A percentile compares a stretch with the other conserved stretches of the same genome.
phyloP scores from a whole-genome alignment of 2,797 vertebrate species.

The Thaleichthys pacificus region DNA sequence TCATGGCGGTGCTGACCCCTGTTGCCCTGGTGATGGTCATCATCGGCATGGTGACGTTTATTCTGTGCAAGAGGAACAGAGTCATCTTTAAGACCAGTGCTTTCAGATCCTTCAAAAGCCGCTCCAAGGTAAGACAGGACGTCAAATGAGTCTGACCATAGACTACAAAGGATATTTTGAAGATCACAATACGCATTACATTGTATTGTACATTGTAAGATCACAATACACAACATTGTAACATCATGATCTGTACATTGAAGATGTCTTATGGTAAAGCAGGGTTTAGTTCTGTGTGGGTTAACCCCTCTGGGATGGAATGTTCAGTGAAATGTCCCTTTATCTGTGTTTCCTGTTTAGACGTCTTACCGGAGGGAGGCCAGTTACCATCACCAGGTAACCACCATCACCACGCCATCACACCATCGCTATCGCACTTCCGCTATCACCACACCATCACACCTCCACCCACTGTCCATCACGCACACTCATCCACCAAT shows the following conservation, averaged over 20 bases:
- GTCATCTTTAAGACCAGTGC: slow-evolving; percentile 93
- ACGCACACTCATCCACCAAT: too few species aligned
- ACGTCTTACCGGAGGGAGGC: slow-evolving; percentile 79
- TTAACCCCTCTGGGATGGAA: slow-evolving; percentile 44
- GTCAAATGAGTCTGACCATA: too few species aligned
- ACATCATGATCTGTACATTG: too few species aligned
- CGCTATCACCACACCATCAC: neutral
- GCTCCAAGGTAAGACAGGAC: slow-evolving; percentile 82
- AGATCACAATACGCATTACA: too few species aligned
- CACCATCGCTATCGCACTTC: neutral
- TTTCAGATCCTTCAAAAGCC: slow-evolving; percentile 88
- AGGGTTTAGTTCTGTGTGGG: neutral
- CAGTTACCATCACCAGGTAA: slow-evolving; percentile 83
- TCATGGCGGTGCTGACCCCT: slow-evolving; percentile 92
- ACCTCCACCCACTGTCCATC: neutral
- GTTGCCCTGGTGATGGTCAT: slow-evolving; percentile 89
- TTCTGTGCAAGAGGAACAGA: slow-evolving; percentile 94
- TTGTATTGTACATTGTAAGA: too few species aligned
- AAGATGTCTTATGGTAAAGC: too few species aligned
- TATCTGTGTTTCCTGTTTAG: slow-evolving; percentile 65
- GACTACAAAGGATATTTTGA: too few species aligned
- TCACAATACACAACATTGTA: too few species aligned
- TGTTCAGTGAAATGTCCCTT: slow-evolving; percentile 36
- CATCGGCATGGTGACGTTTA: slow-evolving; percentile 90
- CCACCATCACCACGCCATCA: slow-evolving; percentile 6